These are phyloP conservation scores for Octomys mimax DNA, from an alignment of 2,797 vertebrate genomes.

Conservation along the genomic window DNA sequence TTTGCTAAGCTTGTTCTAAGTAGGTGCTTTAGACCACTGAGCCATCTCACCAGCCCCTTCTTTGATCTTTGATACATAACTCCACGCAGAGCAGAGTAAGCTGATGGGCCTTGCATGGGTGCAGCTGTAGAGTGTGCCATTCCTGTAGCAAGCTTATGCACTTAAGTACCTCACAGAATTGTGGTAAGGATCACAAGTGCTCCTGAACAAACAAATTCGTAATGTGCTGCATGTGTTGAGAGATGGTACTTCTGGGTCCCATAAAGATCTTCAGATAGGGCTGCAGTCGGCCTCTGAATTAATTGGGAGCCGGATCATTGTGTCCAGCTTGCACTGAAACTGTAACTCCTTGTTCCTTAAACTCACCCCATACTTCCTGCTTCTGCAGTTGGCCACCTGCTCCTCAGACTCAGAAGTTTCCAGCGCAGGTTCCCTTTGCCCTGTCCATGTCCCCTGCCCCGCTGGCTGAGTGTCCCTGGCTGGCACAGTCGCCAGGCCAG, in stretches of 20 bases:
- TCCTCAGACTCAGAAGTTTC: background rate
- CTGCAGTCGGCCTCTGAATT: conserved; percentile 22
- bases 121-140: background rate
- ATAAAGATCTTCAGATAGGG: background rate
- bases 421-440: background rate
- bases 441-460: background rate
- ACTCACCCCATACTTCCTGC: background rate
- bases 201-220: conserved; percentile 39
- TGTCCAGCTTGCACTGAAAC: conserved; percentile 31
- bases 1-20: too few relatives aligned
- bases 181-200: conserved; percentile 3
- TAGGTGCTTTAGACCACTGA: too few relatives aligned
- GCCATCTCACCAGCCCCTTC: too few relatives aligned
- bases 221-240: background rate
- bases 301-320: background rate
- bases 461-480: background rate
- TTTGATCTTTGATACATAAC: conserved; percentile 9
- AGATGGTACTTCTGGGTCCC: conserved; percentile 17
- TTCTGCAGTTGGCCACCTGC: background rate
- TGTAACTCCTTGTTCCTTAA: conserved; percentile 55
- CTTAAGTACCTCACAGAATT: background rate
- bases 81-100: background rate
- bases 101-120: background rate
- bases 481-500: background rate
- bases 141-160: background rate